Percentiles rank a stretch among this genome's conserved stretches.
Evolutionary conservation across 1,140 invertebrate species (phyloP).

Genomic region (Cydia splendana): DNA sequence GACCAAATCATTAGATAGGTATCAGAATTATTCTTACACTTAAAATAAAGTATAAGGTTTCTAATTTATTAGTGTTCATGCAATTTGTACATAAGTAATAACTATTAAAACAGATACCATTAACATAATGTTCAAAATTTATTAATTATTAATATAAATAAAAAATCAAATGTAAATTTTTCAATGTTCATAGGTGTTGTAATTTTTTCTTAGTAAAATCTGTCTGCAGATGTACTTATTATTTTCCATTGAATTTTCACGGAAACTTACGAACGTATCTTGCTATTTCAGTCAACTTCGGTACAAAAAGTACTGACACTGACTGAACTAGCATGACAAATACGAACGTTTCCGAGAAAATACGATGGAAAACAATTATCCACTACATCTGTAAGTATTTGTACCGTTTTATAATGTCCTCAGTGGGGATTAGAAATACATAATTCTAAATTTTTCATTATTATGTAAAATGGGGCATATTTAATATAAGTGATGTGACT

Average conservation of each 20-base stretch:
- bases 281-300: no score
- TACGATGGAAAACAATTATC: no score
- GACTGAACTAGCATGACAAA: no score
- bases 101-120: background rate
- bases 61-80: background rate
- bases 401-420: background rate
- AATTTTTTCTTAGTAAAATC: background rate
- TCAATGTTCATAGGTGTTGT: background rate
- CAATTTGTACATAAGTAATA: background rate
- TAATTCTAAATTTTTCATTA: background rate
- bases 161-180: background rate
- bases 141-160: background rate
- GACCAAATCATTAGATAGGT: slow-evolving; percentile 11
- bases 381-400: background rate
- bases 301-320: no score
- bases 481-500: background rate
- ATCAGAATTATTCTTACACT: background rate
- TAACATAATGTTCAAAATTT: background rate
- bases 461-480: background rate
- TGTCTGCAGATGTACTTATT: background rate
- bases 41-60: background rate
- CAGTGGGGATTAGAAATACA: background rate
- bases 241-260: no score
- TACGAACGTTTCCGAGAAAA: no score
- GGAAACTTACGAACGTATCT: no score